Evolutionary conservation across 2,888 invertebrate species (phyloP).

Genomic region (Hydroisotoma schaefferi): DNA sequence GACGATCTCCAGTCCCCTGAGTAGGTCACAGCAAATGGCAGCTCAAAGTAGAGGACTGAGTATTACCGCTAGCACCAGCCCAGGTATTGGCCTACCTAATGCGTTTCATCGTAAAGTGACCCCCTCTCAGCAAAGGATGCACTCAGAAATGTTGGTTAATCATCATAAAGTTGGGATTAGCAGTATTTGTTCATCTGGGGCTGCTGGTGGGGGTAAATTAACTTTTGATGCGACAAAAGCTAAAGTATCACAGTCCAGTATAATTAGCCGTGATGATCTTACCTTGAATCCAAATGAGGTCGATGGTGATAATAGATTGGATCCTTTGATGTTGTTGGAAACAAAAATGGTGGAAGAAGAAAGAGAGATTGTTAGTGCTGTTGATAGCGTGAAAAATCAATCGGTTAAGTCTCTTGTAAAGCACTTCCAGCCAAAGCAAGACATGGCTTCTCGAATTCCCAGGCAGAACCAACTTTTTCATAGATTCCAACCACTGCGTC

Average conservation of each 20-base stretch:
- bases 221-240: not conserved
- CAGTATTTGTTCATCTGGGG: not conserved
- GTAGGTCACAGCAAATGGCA: slow-evolving; percentile 12
- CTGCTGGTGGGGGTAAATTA: not conserved
- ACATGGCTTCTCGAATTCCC: too few relatives aligned
- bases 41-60: slow-evolving; percentile 12
- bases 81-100: not conserved
- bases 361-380: slow-evolving; percentile 29
- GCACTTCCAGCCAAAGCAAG: too few relatives aligned
- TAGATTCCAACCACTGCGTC: slow-evolving; percentile 19
- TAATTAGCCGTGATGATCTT: slow-evolving; percentile 17
- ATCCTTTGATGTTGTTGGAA: slow-evolving; percentile 39
- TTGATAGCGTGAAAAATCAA: slow-evolving; percentile 5
- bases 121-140: not conserved
- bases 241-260: slow-evolving; percentile 11
- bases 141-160: not conserved
- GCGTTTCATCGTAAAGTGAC: not conserved
- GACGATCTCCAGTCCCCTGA: slow-evolving; percentile 24
- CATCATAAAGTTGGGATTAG: slow-evolving; percentile 5
- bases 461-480: slow-evolving; percentile 15
- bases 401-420: too few relatives aligned
- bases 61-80: slow-evolving; percentile 6
- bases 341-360: slow-evolving; percentile 39
- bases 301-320: slow-evolving; percentile 25
- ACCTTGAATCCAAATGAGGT: slow-evolving; percentile 19